These are phyloP conservation scores for Mastacembelus armatus DNA, from an alignment of 2,797 vertebrate species.

Conservation along the genomic window DNA sequence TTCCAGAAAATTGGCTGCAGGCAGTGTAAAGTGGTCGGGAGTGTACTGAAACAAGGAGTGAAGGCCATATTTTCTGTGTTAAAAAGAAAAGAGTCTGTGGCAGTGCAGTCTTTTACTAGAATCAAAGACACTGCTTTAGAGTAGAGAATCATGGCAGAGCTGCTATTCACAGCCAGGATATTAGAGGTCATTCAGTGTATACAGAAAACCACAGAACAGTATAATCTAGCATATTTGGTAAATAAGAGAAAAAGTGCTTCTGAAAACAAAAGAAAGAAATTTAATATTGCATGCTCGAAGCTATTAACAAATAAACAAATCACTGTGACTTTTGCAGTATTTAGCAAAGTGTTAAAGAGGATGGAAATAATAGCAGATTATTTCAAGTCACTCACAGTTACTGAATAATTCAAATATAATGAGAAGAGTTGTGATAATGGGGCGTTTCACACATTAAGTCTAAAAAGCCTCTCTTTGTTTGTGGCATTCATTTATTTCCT, in stretches of 20 bases:
- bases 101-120: slow-evolving; percentile 15
- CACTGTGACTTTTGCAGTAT: slow-evolving; percentile 1
- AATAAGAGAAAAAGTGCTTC: slow-evolving; percentile 1
- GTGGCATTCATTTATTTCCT: slow-evolving; percentile 29
- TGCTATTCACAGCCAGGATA: slow-evolving; percentile 17
- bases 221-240: not conserved
- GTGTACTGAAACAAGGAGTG: slow-evolving; percentile 39
- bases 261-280: not conserved
- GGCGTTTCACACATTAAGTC: slow-evolving; percentile 12
- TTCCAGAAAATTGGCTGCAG: slow-evolving; percentile 59
- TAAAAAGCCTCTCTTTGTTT: slow-evolving; percentile 26
- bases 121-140: slow-evolving; percentile 21
- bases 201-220: not conserved
- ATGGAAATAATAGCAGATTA: slow-evolving; percentile 27
- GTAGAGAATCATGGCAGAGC: slow-evolving; percentile 26
- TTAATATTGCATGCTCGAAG: slow-evolving; percentile 8
- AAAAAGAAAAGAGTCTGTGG: slow-evolving; percentile 39
- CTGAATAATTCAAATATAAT: slow-evolving; percentile 39
- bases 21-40: slow-evolving; percentile 43
- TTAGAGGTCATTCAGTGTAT: slow-evolving; percentile 9
- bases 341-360: slow-evolving; percentile 17
- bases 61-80: slow-evolving; percentile 43
- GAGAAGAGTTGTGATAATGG: slow-evolving; percentile 29
- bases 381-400: slow-evolving; percentile 36
- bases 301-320: slow-evolving; percentile 24